A percentile compares a stretch with the other conserved stretches of the same genome.
Evolutionary conservation across 1,140 invertebrate species (phyloP).

Genomic region (Drosophila lacertosa): DNA sequence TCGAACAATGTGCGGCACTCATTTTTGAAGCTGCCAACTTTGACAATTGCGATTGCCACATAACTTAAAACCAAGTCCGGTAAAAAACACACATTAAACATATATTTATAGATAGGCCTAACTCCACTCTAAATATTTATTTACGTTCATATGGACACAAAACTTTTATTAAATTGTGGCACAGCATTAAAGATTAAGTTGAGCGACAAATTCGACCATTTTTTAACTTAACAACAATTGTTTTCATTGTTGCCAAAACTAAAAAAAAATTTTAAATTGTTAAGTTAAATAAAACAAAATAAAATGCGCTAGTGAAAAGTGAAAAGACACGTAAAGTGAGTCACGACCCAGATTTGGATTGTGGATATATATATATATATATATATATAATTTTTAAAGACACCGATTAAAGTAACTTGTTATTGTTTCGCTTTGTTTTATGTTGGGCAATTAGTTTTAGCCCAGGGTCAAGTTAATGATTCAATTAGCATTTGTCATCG

Average conservation of each 20-base stretch:
- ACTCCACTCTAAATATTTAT: not conserved
- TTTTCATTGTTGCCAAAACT: too few relatives aligned
- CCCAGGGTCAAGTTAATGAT: constrained; percentile 77
- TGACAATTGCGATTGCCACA: constrained; percentile 34
- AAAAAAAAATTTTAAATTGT: not conserved
- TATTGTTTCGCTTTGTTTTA: constrained; percentile 51
- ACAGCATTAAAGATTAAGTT: too few relatives aligned
- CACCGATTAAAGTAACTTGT: constrained; percentile 12
- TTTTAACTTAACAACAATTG: too few relatives aligned
- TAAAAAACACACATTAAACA: constrained; percentile 4
- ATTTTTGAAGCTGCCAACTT: constrained; percentile 29
- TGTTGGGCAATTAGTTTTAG: constrained; percentile 68
- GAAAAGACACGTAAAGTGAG: constrained; percentile 47
- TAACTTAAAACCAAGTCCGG: not conserved
- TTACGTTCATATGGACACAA: too few relatives aligned
- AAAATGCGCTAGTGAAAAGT: too few relatives aligned
- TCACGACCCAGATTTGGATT: constrained; percentile 17
- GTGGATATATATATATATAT: too few relatives aligned
- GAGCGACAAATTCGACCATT: too few relatives aligned
- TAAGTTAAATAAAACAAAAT: constrained; percentile 21
- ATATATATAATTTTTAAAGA: too few relatives aligned
- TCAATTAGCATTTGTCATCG: constrained; percentile 80
- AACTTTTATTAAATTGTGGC: not conserved
- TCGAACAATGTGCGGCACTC: constrained; percentile 69
- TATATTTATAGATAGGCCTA: not conserved